Evolutionary conservation across 1,140 invertebrate species (phyloP), one percentile per base, ranked within the genome.

Genomic region (Ceratoteleas bidentatus): DNA sequence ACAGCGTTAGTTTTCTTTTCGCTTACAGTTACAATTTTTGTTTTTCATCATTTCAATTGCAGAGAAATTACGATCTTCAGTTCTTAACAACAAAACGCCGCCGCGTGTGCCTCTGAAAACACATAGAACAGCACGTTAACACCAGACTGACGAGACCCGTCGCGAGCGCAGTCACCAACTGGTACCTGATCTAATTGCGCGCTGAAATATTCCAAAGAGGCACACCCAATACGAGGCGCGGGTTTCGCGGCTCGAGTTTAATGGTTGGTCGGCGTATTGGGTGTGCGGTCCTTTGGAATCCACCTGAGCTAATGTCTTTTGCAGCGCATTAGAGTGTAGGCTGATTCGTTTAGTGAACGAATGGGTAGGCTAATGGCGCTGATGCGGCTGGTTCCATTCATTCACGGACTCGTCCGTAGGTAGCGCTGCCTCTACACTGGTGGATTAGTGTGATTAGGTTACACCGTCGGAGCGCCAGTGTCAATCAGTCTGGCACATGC

Each of bases 51-150:
- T 62, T 53, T 85, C 87, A 87, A 24, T 88, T 90, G 89, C 88
- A 89, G 88, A 89, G 86, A 86, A 90, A 89, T 85, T 87, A 88
- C 88, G 9, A 3, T 40, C 88, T 79, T 84, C 85, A 90, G 89
- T 89, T 87, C 89, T 89, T 86, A 87, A 87, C 84, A 84, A 89
- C 89, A 90, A 90, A 88, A 90, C 89, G 91, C 89, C 89, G 86
- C 88, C 90, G 91, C 91, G 86, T 92, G 91, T 92, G 91, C 91
- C 90, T 91, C 91, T 92, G 90, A 90, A 92, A 92, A 90, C 85
- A 90, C 86, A 91, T 90, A 91, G 88, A 91, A 92, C 90, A 92
- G 89, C 91, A 91, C 87, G 87, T 91, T 90, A 90, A 85, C 87
- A 90, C 90, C 90, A 91, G 90, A 91, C 90, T 91, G 90, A 90